phyloP scores from a whole-genome alignment of 2,888 invertebrate genomes.

The Cantharis rustica region DNA sequence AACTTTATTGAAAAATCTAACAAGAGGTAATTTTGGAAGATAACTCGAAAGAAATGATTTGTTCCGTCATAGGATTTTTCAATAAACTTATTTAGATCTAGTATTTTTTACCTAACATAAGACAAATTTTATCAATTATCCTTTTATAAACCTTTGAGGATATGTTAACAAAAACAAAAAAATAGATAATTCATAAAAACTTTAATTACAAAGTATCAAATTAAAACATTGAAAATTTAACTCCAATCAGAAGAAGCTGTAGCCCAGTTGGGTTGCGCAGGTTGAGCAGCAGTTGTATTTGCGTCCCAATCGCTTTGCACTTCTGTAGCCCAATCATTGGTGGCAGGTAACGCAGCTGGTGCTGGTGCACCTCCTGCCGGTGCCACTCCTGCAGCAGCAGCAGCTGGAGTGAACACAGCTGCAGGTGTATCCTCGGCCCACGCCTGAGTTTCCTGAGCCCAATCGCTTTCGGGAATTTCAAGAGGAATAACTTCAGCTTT shows the following conservation, averaged over 20 bases:
- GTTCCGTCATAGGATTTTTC: too few relatives aligned
- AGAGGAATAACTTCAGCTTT: slow-evolving; percentile 55
- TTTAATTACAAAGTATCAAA: background rate
- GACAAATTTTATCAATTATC: too few relatives aligned
- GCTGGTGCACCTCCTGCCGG: background rate
- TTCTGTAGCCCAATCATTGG: slow-evolving; percentile 56
- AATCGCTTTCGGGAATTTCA: slow-evolving; percentile 59
- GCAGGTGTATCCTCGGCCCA: slow-evolving; percentile 55
- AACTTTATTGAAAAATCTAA: too few relatives aligned
- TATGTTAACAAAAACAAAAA: background rate
- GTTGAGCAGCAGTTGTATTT: slow-evolving; percentile 51
- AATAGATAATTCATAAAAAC: background rate
- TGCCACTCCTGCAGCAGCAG: background rate
- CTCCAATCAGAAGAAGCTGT: slow-evolving; percentile 63
- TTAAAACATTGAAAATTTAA: slow-evolving; percentile 40
- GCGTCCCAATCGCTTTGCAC: slow-evolving; percentile 65
- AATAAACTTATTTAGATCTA: too few relatives aligned
- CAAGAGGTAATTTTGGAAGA: too few relatives aligned
- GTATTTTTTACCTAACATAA: too few relatives aligned
- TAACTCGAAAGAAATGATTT: too few relatives aligned
- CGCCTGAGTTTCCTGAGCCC: slow-evolving; percentile 55
- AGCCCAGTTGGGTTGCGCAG: slow-evolving; percentile 64
- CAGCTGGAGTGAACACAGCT: background rate
- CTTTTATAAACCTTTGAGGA: too few relatives aligned
- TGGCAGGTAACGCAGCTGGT: slow-evolving; percentile 38